Percentiles rank a stretch among this genome's conserved stretches.
Conservation (phyloP, 1,140 invertebrate species). For the Pseudachorutes palmiensis region DNA sequence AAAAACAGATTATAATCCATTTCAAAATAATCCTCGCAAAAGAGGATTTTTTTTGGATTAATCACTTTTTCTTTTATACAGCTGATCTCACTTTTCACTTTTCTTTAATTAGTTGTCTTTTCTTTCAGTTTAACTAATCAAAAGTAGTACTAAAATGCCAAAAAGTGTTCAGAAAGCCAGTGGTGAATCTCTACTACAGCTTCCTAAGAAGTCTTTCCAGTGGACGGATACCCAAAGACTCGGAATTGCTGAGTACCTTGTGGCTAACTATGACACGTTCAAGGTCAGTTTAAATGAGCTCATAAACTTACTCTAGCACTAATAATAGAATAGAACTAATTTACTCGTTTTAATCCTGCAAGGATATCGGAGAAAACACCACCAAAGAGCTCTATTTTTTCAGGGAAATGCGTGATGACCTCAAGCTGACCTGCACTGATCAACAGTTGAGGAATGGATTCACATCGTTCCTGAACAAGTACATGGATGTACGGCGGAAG, state of each 20-base stretch:
- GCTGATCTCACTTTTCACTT: neutral
- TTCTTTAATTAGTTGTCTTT: neutral
- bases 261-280: neutral
- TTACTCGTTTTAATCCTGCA: neutral
- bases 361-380: neutral
- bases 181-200: too few relatives aligned
- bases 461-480: conserved; percentile 9
- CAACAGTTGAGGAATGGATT: conserved; percentile 24
- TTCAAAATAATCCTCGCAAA: neutral
- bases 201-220: neutral
- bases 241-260: neutral
- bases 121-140: neutral
- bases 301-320: neutral
- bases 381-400: neutral
- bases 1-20: neutral
- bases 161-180: neutral
- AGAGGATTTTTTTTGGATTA: neutral
- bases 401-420: neutral
- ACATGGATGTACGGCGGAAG: conserved; percentile 12
- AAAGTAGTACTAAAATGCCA: neutral
- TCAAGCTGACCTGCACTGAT: conserved; percentile 1
- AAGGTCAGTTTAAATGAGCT: neutral
- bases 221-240: neutral
- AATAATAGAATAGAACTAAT: neutral
- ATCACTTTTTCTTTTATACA: neutral